Conservation (phyloP, 2,797 vertebrate species). For the Enteromius radiatus region DNA sequence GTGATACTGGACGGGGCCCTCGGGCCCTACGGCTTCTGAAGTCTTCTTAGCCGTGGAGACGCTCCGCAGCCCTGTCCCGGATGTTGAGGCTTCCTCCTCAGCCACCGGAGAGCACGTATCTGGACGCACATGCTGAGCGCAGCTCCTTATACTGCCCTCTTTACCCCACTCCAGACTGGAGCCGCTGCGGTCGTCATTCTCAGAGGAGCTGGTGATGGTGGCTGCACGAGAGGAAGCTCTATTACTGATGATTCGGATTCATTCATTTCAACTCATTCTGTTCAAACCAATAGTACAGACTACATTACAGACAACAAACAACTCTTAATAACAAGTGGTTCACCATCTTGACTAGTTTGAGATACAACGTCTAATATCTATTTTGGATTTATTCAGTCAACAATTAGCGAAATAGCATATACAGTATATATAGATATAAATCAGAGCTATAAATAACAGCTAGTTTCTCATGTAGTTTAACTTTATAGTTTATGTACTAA, state of each 20-base stretch:
- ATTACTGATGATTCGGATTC: background rate
- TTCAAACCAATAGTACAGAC: background rate
- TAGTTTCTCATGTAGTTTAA: background rate
- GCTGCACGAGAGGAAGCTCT: constrained; percentile 72
- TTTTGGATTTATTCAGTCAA: background rate
- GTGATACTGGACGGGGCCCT: constrained; percentile 85
- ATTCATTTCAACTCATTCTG: background rate
- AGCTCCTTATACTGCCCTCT: constrained; percentile 89
- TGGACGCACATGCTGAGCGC: constrained; percentile 84
- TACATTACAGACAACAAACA: background rate
- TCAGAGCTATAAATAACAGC: background rate
- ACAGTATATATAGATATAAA: too few species aligned
- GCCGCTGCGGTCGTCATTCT: constrained; percentile 97
- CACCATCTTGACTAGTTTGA: too few species aligned
- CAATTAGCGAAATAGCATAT: background rate
- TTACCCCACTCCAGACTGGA: constrained; percentile 98
- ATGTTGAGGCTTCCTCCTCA: constrained; percentile 85
- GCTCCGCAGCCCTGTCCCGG: constrained; percentile 57
- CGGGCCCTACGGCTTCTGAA: constrained; percentile 59
- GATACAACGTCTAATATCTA: background rate
- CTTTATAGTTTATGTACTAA: background rate
- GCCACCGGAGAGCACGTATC: constrained; percentile 96
- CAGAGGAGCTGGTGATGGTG: constrained; percentile 97
- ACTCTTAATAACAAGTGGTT: background rate
- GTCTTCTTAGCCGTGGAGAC: constrained; percentile 47